Percentiles rank a stretch among this genome's conserved stretches.
These are phyloP conservation scores for roundworm (Caenorhabditis elegans) DNA, from an alignment of 1,140 invertebrate genomes.

Conservation along the genomic window WBcel235 BX284603.4:7379001-7379500, in stretches of 20 bases:
- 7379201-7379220: not conserved
- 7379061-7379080: no score
- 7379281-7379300: constrained; percentile 11
- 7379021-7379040: not conserved
- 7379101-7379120: no score
- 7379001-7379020: not conserved
- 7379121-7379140: no score
- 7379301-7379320: no score
- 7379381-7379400: constrained; percentile 42
- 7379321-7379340: not conserved
- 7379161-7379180: no score
- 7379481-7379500: not conserved
- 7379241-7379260: not conserved
- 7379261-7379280: not conserved
- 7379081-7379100: no score
- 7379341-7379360: constrained; percentile 28
- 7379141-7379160: no score
- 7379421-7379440: constrained; percentile 71
- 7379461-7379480: not conserved
- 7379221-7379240: not conserved
- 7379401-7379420: constrained; percentile 81
- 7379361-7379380: constrained; percentile 47
- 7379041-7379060: not conserved
- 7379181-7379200: no score
- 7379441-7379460: constrained; percentile 18